Conservation (phyloP, 2,113 vertebrate genomes). For the Etheostoma spectabile region DNA sequence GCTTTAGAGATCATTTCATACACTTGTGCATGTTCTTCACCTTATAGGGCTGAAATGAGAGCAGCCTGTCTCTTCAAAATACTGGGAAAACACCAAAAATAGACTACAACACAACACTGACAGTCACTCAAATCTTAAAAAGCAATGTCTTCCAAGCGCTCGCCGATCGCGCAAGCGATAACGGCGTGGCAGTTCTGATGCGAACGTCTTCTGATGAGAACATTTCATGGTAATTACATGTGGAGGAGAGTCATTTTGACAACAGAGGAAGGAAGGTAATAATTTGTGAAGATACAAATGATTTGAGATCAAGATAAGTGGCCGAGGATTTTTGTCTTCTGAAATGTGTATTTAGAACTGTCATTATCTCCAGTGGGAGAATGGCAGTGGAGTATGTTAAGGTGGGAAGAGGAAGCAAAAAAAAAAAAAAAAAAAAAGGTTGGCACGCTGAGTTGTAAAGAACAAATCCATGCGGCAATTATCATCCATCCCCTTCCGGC, state of each 20-base stretch:
- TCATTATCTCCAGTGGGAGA: constrained; percentile 8
- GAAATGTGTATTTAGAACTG: constrained; percentile 10
- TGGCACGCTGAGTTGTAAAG: not conserved
- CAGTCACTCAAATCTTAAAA: constrained; percentile 1
- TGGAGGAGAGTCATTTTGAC: constrained; percentile 3
- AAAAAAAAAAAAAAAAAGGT: not conserved
- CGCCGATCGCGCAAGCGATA: not conserved
- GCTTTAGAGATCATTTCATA: constrained; percentile 24
- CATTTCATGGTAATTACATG: not conserved
- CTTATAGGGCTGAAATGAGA: not conserved
- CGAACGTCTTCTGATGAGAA: constrained; percentile 7
- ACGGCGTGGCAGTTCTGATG: not conserved
- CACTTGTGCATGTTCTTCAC: constrained; percentile 8
- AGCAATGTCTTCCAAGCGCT: not conserved
- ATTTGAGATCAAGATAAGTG: constrained; percentile 46
- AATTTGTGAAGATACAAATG: constrained; percentile 23
- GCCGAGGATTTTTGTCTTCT: constrained; percentile 26
- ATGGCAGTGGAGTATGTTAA: constrained; percentile 12
- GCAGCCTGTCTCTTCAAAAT: not conserved
- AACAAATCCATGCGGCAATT: constrained; percentile 45
- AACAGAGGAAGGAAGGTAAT: constrained; percentile 1
- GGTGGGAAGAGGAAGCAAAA: no score
- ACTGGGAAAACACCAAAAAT: constrained; percentile 14
- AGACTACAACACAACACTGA: not conserved
- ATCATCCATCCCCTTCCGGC: not conserved